Conservation (phyloP, 2,797 vertebrate species). For the Eulemur coronatus region DNA sequence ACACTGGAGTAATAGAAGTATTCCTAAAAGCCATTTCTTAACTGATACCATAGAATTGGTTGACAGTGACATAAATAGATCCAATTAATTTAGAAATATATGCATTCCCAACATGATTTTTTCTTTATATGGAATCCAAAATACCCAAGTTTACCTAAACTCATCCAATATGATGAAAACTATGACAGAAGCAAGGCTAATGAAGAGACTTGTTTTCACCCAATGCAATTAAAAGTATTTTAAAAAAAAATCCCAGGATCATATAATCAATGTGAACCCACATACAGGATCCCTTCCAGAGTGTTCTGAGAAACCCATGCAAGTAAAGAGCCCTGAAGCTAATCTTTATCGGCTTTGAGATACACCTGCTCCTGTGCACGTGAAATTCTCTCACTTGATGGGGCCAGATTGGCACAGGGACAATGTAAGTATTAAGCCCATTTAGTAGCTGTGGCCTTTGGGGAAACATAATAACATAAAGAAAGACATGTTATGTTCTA, state of each 20-base stretch:
- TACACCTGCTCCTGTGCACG: not conserved
- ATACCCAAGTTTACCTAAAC: not conserved
- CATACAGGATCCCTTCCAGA: not conserved
- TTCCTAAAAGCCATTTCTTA: not conserved
- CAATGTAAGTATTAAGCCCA: not conserved
- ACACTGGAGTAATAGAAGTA: not conserved
- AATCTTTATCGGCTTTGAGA: not conserved
- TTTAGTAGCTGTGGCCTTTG: not conserved
- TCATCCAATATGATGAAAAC: not conserved
- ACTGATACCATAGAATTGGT: not conserved
- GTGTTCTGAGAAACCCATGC: not conserved
- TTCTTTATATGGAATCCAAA: not conserved
- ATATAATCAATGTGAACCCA: not conserved
- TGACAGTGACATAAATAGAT: not conserved
- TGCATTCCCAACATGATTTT: not conserved
- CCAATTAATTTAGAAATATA: not conserved
- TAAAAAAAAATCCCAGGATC: not conserved
- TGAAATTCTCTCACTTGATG: not conserved
- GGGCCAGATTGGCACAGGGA: not conserved
- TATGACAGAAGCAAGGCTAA: not conserved
- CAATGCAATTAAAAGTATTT: not conserved
- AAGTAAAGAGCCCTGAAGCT: not conserved
- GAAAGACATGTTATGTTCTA: not conserved
- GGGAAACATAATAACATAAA: not conserved
- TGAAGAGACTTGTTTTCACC: not conserved